Conservation (phyloP, 2,888 invertebrate species). For the Nycteola revayana region DNA sequence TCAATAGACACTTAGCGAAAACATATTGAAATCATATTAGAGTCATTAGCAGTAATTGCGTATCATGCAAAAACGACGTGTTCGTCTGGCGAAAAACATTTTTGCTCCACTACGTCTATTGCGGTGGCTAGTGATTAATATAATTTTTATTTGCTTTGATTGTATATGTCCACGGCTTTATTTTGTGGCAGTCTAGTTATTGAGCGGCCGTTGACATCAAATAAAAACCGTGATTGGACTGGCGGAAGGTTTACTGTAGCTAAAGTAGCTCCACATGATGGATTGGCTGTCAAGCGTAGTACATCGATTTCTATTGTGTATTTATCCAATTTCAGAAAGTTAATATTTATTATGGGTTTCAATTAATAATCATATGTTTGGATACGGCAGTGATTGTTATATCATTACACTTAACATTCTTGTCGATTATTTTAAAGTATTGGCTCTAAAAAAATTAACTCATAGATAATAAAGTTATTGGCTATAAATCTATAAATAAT, state of each 20-base stretch:
- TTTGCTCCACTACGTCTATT: too few species aligned
- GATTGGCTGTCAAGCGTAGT: slow-evolving; percentile 52
- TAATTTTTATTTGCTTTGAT: slow-evolving; percentile 68
- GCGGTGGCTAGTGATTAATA: slow-evolving; percentile 62
- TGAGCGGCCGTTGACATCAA: slow-evolving; percentile 61
- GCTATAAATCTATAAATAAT: slow-evolving; percentile 3
- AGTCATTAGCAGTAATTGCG: slow-evolving; percentile 66
- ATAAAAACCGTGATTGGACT: slow-evolving; percentile 58
- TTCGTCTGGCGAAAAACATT: slow-evolving; percentile 41
- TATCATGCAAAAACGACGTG: slow-evolving; percentile 62
- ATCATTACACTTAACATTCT: slow-evolving; percentile 40
- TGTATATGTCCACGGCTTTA: slow-evolving; percentile 47
- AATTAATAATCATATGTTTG: slow-evolving; percentile 58
- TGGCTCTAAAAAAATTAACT: too few species aligned
- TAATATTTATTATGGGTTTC: slow-evolving; percentile 55
- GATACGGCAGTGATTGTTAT: slow-evolving; percentile 40
- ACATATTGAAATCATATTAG: slow-evolving; percentile 57
- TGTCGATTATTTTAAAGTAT: slow-evolving; percentile 28
- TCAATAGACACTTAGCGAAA: slow-evolving; percentile 50
- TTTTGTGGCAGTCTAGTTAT: slow-evolving; percentile 45
- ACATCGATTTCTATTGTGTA: slow-evolving; percentile 46
- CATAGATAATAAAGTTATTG: slow-evolving; percentile 7
- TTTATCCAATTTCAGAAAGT: slow-evolving; percentile 56
- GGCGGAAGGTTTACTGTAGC: slow-evolving; percentile 50
- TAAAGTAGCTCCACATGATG: slow-evolving; percentile 54